A percentile compares a stretch with the other conserved stretches of the same genome.
Conservation (phyloP, 2,888 invertebrate species). For the Maniola hyperantus region DNA sequence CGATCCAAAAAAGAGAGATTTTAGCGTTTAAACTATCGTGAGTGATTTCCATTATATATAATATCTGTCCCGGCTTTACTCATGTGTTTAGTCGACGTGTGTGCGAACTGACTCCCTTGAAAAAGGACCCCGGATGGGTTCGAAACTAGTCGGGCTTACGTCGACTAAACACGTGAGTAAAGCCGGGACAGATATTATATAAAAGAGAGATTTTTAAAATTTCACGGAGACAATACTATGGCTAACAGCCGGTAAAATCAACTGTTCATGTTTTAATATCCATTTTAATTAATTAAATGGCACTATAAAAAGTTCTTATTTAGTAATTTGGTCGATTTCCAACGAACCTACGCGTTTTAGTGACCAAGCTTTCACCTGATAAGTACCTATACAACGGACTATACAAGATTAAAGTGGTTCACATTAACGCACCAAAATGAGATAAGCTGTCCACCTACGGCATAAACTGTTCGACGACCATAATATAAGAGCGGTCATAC, state of each 20-base stretch:
- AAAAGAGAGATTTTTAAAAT: too few relatives aligned
- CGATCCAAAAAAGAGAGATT: too few relatives aligned
- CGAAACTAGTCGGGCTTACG: too few relatives aligned
- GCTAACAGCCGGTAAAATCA: neutral
- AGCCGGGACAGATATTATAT: too few relatives aligned
- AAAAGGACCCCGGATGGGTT: too few relatives aligned
- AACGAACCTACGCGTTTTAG: slow-evolving; percentile 9
- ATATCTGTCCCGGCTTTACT: too few relatives aligned
- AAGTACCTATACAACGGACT: neutral
- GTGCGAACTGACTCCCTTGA: too few relatives aligned
- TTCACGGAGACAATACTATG: too few relatives aligned
- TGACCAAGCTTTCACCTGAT: slow-evolving; percentile 15
- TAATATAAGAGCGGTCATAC: neutral
- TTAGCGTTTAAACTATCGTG: too few relatives aligned
- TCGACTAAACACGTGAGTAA: too few relatives aligned
- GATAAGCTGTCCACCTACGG: slow-evolving; percentile 47
- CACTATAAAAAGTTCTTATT: slow-evolving; percentile 1
- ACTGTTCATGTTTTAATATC: neutral
- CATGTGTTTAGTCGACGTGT: too few relatives aligned
- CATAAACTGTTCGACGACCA: slow-evolving; percentile 46
- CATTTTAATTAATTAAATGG: neutral
- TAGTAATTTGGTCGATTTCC: slow-evolving; percentile 6
- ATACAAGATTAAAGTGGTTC: slow-evolving; percentile 3
- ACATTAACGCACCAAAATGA: slow-evolving; percentile 18
- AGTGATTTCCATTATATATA: too few relatives aligned